Conservation (phyloP, 2,797 vertebrate species). For the Prionace glauca region DNA sequence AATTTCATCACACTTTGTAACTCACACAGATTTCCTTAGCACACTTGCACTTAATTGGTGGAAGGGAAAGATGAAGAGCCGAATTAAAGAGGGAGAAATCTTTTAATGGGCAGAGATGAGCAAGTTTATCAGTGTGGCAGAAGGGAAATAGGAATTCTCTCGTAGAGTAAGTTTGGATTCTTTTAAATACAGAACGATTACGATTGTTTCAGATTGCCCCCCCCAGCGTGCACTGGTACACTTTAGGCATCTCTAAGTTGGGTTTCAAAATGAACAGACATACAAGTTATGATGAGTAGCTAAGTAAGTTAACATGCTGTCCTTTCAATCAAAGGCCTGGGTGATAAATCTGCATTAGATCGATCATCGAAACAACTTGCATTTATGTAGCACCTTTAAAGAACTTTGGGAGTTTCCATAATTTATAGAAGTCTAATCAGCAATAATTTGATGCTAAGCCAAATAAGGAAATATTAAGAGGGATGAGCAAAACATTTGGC, state of each 20-base stretch:
- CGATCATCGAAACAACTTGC: not conserved
- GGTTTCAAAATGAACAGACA: not conserved
- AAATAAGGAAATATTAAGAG: not conserved
- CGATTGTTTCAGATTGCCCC: not conserved
- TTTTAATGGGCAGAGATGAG: conserved; percentile 13
- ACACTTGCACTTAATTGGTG: not conserved
- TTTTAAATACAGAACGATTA: not conserved
- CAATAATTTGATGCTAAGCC: not conserved
- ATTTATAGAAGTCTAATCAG: not conserved
- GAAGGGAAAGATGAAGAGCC: not conserved
- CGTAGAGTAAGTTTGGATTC: conserved; percentile 9
- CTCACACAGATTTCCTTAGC: not conserved
- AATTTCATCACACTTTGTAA: conserved; percentile 9
- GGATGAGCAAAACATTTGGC: not conserved
- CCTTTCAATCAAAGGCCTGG: not conserved
- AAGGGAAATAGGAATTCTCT: not conserved
- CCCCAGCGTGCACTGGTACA: not conserved
- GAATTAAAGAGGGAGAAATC: no score
- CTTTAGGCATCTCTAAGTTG: not conserved
- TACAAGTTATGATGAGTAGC: not conserved
- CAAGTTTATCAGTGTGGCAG: not conserved
- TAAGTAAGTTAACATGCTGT: not conserved
- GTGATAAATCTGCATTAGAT: not conserved
- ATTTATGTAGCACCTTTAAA: not conserved
- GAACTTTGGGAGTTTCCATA: not conserved